Evolutionary conservation across 2,797 vertebrate genomes (phyloP), one percentile per base, ranked within the genome.

Genomic region (Sebastiscus tertius): DNA sequence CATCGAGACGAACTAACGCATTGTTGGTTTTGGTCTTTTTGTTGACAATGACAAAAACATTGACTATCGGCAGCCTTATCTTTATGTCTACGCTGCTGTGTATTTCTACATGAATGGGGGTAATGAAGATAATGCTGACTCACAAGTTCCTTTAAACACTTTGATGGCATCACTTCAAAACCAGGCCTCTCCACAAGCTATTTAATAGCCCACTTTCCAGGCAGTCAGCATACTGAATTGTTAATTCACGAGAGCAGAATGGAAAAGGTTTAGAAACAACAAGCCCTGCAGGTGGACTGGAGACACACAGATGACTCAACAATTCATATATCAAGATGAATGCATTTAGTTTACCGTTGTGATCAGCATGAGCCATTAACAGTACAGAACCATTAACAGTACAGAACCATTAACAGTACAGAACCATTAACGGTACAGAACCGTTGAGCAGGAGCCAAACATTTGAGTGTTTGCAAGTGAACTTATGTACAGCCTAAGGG

Each of bases 151-250:
- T 63, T 65, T 16, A 24, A 64, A 36, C 16, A 49, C 33, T 61
- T 39, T 69, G 26, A 72, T 31, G 68, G 67, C 34, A 9, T 12
- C 39, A 27, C 70, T 27, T 63, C 8, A 65, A 65, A 83, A 65
- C 14, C 27, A 52, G 46, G 33, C 65, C 9, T 80, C 74, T 52
- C 55, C 54, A 82, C 8, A 0, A 27, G 56, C 18, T 62, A 39
- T 80, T 68, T 71, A 86, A 84, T 22, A 26, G 42, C 26, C 14
- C 46, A 69, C 29, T 79, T 84, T 84, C 72, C 72, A 77, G 24
- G 42, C 65, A 72, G 54, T 77, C 86, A 82, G 73, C 70, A 46
- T 3, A n/a, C 36, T 86, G 27, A 75, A 74, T 29, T 66, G 34
- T 79, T 72, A 74, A 69, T 75, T 70, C 26, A 62, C 1, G 9